A percentile compares a stretch with the other conserved stretches of the same genome.
These are phyloP conservation scores for Oryzias celebensis DNA, from an alignment of 2,113 vertebrate species.

Conservation along the genomic window DNA sequence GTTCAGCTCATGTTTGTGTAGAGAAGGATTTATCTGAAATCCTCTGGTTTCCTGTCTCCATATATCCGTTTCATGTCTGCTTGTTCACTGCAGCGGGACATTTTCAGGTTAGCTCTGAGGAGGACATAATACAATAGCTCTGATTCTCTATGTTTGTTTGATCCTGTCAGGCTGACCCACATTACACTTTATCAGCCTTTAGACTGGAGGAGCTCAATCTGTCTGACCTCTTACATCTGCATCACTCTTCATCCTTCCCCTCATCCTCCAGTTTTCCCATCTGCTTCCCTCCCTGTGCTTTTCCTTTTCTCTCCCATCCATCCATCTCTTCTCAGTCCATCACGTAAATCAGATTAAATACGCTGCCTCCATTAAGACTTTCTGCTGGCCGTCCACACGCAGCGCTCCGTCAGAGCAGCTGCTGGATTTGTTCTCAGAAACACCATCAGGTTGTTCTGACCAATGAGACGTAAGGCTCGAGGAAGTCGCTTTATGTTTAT, in stretches of 20 bases:
- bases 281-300: constrained; percentile 1
- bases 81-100: background rate
- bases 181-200: constrained; percentile 37
- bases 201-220: constrained; percentile 41
- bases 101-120: background rate
- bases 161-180: constrained; percentile 55
- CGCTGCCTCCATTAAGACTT: constrained; percentile 70
- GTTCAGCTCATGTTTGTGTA: background rate
- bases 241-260: constrained; percentile 9
- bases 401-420: background rate
- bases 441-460: background rate
- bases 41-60: background rate
- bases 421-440: background rate
- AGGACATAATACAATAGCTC: too few species aligned
- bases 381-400: constrained; percentile 23
- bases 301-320: constrained; percentile 10
- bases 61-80: background rate
- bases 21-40: background rate
- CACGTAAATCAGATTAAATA: constrained; percentile 78
- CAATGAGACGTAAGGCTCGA: too few species aligned
- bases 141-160: constrained; percentile 12
- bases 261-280: constrained; percentile 24
- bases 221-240: constrained; percentile 19
- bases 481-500: too few species aligned
- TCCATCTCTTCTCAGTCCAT: constrained; percentile 39